Percentiles rank a stretch among this genome's conserved stretches.
Evolutionary conservation across 2,888 invertebrate species (phyloP).

Genomic region (Agrochola macilenta): DNA sequence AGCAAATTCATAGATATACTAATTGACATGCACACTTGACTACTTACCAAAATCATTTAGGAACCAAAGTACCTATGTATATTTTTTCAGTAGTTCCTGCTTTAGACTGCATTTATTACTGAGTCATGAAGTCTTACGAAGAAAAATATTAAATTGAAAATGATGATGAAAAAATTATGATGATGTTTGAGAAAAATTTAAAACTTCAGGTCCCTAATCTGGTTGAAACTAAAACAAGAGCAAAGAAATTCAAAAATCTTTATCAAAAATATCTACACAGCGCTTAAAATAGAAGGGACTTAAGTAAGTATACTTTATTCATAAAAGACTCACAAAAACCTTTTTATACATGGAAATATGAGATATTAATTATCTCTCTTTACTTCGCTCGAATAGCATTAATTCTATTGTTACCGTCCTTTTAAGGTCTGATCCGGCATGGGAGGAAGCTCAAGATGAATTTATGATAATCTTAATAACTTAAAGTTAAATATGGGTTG

Average conservation of each 20-base stretch:
- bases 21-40: no score
- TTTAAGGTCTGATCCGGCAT: conserved; percentile 56
- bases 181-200: background rate
- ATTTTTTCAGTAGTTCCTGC: no score
- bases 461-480: conserved; percentile 69
- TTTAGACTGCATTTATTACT: no score
- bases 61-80: no score
- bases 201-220: background rate
- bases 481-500: conserved; percentile 67
- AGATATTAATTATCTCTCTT: conserved; percentile 69
- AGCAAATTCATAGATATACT: no score
- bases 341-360: conserved; percentile 63
- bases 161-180: background rate
- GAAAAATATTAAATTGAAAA: background rate
- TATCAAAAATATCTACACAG: background rate
- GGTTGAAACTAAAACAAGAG: background rate
- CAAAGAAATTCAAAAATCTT: conserved; percentile 9
- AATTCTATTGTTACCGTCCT: conserved; percentile 66
- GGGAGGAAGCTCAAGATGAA: conserved; percentile 59
- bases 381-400: conserved; percentile 59
- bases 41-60: no score
- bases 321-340: conserved; percentile 54
- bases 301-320: conserved; percentile 46
- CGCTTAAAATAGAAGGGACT: conserved; percentile 17
- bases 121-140: background rate